Conservation (phyloP, 2,888 invertebrate genomes). For the Coelogynopora nodosa region DNA sequence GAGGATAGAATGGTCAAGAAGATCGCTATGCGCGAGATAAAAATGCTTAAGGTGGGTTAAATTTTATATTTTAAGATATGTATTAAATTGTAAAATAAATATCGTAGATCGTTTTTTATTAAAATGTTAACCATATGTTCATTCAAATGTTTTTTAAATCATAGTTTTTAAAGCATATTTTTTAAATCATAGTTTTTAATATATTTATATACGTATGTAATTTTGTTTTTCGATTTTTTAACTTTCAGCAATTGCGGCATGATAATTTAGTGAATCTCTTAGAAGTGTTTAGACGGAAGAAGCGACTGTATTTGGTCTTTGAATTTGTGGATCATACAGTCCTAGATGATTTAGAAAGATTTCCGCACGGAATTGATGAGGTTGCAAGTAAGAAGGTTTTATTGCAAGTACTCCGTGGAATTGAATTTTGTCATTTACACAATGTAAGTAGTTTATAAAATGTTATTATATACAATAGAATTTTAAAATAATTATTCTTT, state of each 20-base stretch:
- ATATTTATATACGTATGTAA: neutral
- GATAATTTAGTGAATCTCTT: constrained; percentile 82
- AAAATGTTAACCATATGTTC: neutral
- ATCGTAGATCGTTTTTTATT: neutral
- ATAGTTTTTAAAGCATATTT: neutral
- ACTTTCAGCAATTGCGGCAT: constrained; percentile 63
- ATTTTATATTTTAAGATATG: neutral
- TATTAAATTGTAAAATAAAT: neutral
- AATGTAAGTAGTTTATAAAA: constrained; percentile 70
- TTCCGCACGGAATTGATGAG: constrained; percentile 71
- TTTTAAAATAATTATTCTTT: too few species aligned
- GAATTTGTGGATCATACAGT: constrained; percentile 82
- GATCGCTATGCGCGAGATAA: constrained; percentile 87
- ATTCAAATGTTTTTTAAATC: neutral
- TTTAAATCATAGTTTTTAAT: neutral
- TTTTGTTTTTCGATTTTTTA: neutral
- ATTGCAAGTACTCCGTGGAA: constrained; percentile 71
- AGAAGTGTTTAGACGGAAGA: constrained; percentile 78
- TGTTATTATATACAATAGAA: too few species aligned
- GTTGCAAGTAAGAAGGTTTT: constrained; percentile 72
- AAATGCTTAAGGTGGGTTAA: constrained; percentile 77
- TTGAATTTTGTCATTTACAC: constrained; percentile 74
- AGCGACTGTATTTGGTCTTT: constrained; percentile 79
- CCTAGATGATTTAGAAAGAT: constrained; percentile 75
- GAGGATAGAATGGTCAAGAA: constrained; percentile 92